These are phyloP conservation scores for Mus minutoides DNA, from an alignment of 2,797 vertebrate genomes.

Conservation along the genomic window DNA sequence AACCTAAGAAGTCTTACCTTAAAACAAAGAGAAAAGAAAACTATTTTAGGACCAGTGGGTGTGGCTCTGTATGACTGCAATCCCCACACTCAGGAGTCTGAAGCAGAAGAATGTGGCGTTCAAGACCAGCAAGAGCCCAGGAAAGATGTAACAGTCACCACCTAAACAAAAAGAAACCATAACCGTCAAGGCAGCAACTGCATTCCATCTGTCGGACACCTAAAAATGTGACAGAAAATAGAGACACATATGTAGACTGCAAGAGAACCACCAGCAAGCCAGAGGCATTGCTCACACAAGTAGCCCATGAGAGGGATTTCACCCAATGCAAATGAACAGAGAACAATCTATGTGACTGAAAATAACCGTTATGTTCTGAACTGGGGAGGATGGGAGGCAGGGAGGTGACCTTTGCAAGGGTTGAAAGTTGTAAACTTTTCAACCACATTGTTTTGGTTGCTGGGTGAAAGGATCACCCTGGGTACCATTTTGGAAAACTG, in stretches of 20 bases:
- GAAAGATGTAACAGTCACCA: background rate
- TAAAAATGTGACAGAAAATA: constrained; percentile 16
- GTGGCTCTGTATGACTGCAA: background rate
- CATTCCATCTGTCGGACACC: background rate
- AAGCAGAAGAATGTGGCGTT: background rate
- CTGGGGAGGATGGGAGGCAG: constrained; percentile 77
- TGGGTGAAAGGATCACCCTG: constrained; percentile 68
- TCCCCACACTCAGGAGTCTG: background rate
- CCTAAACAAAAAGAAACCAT: background rate
- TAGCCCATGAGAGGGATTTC: constrained; percentile 88
- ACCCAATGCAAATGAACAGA: constrained; percentile 91
- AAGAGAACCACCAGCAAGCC: constrained; percentile 77
- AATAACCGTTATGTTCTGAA: constrained; percentile 88
- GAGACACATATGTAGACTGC: constrained; percentile 39
- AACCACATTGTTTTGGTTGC: constrained; percentile 88
- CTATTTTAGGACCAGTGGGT: background rate
- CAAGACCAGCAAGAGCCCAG: background rate
- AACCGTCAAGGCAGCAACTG: background rate
- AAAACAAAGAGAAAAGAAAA: background rate
- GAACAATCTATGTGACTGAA: constrained; percentile 90
- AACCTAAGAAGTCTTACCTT: background rate
- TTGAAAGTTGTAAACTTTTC: constrained; percentile 83
- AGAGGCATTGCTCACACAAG: constrained; percentile 84
- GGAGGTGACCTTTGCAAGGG: constrained; percentile 88
- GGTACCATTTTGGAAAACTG: constrained; percentile 71